Evolutionary conservation across 2,797 vertebrate species (phyloP), one percentile per base, ranked within the genome.

Genomic region (Parambassis ranga): DNA sequence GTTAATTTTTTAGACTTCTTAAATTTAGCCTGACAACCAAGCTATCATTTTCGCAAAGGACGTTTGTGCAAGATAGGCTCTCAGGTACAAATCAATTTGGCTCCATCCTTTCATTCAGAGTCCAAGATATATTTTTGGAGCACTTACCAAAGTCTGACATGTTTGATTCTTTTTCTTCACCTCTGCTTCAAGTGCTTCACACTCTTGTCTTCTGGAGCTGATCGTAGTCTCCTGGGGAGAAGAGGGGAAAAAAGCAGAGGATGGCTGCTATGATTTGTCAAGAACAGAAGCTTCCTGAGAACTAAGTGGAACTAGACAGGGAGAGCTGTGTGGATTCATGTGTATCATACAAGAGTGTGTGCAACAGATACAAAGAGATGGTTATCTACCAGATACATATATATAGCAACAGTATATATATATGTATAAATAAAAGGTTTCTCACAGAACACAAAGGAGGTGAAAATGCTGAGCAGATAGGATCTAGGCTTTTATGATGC

Each of bases 101-200:
- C 46, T 61, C 46, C 5, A 27, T 82, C 68, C 75, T 82, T 77
- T 83, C 38, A 46, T 80, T 77, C 39, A 51, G 71, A 76, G 72
- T 79, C 69, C 41, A 23, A 41, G 18, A 75, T 75, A 53, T 89
- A 85, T 87, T 89, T 77, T 77, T 73, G 75, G 86, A 85, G 77
- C 90, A 89, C 93, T 93, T 88, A 93, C 93, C 92, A 93, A 90
- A 87, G 91, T 93, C 92, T 93, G 91, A 89, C 93, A 93, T 93
- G 91, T 92, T 89, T 92, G 90, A 86, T 90, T 92, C 81, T 89
- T 92, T 86, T 89, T 93, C 89, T 91, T 92, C 89, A 93, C 90
- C 87, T 92, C 90, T 57, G 87, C 87, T 50, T 91, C 86, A 49
- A 91, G 90, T 68, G 82, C 82, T 87, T 90, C 86, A 76, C 90